These are phyloP conservation scores for Drosophila atripex DNA, from an alignment of 2,888 invertebrate genomes.

Conservation along the genomic window DNA sequence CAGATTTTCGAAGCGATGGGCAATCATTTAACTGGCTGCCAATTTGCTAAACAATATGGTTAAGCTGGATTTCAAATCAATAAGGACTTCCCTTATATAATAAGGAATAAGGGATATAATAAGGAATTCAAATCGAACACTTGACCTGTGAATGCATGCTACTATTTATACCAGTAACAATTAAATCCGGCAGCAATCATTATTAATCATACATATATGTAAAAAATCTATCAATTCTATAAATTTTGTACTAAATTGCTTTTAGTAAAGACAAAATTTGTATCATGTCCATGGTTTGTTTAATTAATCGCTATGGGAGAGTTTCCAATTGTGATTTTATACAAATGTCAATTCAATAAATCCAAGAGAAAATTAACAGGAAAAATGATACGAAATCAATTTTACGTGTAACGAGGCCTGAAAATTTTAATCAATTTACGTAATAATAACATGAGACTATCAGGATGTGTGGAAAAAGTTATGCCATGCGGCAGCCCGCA, in stretches of 20 bases:
- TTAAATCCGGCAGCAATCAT: too few species aligned
- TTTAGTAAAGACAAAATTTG: neutral
- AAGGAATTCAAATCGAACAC: neutral
- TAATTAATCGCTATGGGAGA: too few species aligned
- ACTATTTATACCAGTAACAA: too few species aligned
- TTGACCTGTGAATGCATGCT: neutral
- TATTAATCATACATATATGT: neutral
- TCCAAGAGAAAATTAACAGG: too few species aligned
- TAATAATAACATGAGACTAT: neutral
- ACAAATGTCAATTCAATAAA: too few species aligned
- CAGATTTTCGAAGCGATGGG: neutral
- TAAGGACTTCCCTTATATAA: neutral
- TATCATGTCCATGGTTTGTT: too few species aligned
- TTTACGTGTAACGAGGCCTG: neutral
- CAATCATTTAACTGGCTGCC: neutral
- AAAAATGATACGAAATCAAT: too few species aligned
- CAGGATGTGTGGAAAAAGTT: conserved; percentile 34
- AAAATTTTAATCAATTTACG: conserved; percentile 13
- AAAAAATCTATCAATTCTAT: neutral
- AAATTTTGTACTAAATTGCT: conserved; percentile 1
- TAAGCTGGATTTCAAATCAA: neutral
- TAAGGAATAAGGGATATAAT: too few species aligned
- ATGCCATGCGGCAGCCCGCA: neutral
- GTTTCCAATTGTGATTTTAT: too few species aligned
- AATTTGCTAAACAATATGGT: neutral